Evolutionary conservation across 2,797 vertebrate species (phyloP), one percentile per base, ranked within the genome.

Genomic region (Schizothorax lantsangensis): DNA sequence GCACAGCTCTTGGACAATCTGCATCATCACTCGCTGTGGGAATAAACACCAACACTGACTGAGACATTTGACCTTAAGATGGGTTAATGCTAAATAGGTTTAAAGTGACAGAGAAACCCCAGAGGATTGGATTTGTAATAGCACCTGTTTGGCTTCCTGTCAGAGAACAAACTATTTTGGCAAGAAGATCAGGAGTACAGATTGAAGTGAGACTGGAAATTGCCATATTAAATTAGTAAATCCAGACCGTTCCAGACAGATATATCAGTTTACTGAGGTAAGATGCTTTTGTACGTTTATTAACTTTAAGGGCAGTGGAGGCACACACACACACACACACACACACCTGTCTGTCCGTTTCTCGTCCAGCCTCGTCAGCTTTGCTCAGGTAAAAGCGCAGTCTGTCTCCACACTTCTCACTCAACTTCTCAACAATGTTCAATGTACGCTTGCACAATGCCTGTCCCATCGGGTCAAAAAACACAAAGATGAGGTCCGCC

Each of bases 401-500:
- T 88, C 95, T 96, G 90, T 96, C 96, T 69, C 92, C 94, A 59
- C 94, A 95, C 80, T 92, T 95, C 88, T 96, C 95, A 38, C 93
- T 96, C 90, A 96, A 92, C 83, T 94, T 94, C 92, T 96, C 96
- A 84, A 96, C 96, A 1, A 96, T 96, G 94, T 95, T 95, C 79
- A 96, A 93, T 0, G 96, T 96, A 33, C 96, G 95, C 87, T 96
- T 96, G 92, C 96, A 96, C 89, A 96, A 92, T 0, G 96, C 96
- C 93, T 96, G 96, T 33, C 96, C 96, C 96, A 96, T 96, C 0
- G 95, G 96, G 90, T 96, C 96, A 33, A 96, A 96, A 90, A 96
- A 96, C 79, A 96, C 96, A 57, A 96, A 96, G 83, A 96, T 87
- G 90, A 96, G 90, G 91, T 96, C 96, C 0, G 95, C 92, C 89